A percentile compares a stretch with the other conserved stretches of the same genome.
Conservation (phyloP, 2,888 invertebrate species). For the Sialis lutaria region DNA sequence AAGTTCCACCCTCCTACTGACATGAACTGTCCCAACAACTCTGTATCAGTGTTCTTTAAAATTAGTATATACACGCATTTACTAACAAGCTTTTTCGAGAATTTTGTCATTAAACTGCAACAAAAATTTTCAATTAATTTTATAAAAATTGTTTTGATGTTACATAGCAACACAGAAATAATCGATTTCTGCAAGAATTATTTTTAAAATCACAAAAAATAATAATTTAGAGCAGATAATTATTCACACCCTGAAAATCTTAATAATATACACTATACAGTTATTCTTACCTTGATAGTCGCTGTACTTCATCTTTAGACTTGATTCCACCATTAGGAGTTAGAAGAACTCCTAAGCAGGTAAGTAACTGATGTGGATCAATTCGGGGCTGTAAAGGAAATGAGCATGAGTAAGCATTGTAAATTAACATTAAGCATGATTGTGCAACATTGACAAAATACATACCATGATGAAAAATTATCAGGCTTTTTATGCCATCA, state of each 20-base stretch:
- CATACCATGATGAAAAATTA: not conserved
- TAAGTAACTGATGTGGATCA: slow-evolving; percentile 74
- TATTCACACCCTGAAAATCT: slow-evolving; percentile 7
- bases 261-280: slow-evolving; percentile 6
- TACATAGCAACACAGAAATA: not conserved
- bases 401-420: too few relatives aligned
- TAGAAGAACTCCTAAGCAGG: slow-evolving; percentile 73
- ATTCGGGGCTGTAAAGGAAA: slow-evolving; percentile 66
- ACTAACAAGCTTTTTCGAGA: slow-evolving; percentile 86
- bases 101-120: slow-evolving; percentile 86
- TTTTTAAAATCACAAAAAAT: not conserved
- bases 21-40: slow-evolving; percentile 76
- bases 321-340: slow-evolving; percentile 75
- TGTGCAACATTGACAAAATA: not conserved
- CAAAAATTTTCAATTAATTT: slow-evolving; percentile 12
- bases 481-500: not conserved
- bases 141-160: not conserved
- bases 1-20: slow-evolving; percentile 83
- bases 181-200: not conserved
- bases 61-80: slow-evolving; percentile 92
- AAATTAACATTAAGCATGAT: too few relatives aligned
- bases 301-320: slow-evolving; percentile 70
- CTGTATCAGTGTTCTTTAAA: slow-evolving; percentile 67
- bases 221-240: slow-evolving; percentile 3
- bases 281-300: slow-evolving; percentile 61